phyloP scores from a whole-genome alignment of 2,113 vertebrate species.

The Zosterops borbonicus region DNA sequence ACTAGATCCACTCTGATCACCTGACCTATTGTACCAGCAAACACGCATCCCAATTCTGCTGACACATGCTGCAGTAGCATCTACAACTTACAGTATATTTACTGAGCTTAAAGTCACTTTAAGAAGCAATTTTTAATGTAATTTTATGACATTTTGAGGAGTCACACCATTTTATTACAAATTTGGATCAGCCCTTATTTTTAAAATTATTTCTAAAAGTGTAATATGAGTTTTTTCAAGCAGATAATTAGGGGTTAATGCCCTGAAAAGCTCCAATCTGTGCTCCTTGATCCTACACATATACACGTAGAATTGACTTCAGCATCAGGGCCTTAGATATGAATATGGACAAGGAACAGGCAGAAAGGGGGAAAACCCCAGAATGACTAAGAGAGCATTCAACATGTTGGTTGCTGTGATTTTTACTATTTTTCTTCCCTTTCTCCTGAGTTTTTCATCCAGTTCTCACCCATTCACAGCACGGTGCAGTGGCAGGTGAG shows the following conservation, averaged over 20 bases:
- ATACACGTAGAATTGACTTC: not conserved
- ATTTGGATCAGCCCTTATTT: not conserved
- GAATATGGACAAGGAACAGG: not conserved
- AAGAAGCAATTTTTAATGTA: not conserved
- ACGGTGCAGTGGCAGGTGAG: not conserved
- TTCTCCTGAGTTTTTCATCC: not conserved
- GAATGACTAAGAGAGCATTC: not conserved
- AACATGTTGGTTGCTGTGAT: not conserved
- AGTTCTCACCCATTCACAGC: not conserved
- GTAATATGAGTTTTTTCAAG: not conserved
- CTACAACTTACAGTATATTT: not conserved
- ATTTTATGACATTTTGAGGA: slow-evolving; percentile 25
- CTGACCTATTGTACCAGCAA: not conserved
- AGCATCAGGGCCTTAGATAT: not conserved
- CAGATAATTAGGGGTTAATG: not conserved
- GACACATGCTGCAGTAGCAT: not conserved
- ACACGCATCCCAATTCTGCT: not conserved
- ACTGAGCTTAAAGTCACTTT: not conserved
- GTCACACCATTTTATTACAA: not conserved
- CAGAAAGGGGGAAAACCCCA: not conserved
- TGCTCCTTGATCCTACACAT: not conserved
- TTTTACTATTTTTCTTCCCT: not conserved
- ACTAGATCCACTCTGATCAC: not conserved
- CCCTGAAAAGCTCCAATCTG: not conserved
- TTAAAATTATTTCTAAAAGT: slow-evolving; percentile 1